Evolutionary conservation across 2,797 vertebrate species (phyloP), one percentile per base, ranked within the genome.

Genomic region (Merluccius polli): DNA sequence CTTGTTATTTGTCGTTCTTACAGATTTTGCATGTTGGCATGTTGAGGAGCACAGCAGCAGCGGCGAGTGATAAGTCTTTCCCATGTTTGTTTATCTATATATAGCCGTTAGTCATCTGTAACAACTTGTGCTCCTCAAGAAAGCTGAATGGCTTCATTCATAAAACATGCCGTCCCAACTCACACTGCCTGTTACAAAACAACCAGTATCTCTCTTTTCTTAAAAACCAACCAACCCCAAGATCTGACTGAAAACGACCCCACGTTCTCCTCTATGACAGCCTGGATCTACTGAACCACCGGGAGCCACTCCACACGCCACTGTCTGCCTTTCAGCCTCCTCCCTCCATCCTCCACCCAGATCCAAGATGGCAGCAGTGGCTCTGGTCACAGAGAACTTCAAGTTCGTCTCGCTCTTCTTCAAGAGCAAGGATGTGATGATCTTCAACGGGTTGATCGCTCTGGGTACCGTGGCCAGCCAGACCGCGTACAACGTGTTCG

Each of bases 361-460:
- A 71, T 33, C 48, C 36, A 84, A 69, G n/a, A 98, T 98, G 97
- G 95, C 96, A 0, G 92, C 95, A 9, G 92, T 94, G 0, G 93
- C 95, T 2, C 87, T 98, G 35, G 90, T 98, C 0, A 87, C 93
- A 1, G 96, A 98, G 88, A 96, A 97, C 88, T 97, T 98, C 73
- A 97, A 95, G 86, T 98, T 98, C 86, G 87, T 95, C 18, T 93
- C 96, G 0, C 94, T 98, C 74, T 98, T 98, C 88, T 98, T 97
- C 88, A 98, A 96, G 89, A 98, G 96, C 86, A 96, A 96, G 86
- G 96, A 98, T 10, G 96, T 97, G 72, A 95, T 98, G 95, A 96
- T 98, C 80, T 98, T 98, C 85, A 98, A 98, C 0, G 96, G 97
- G 4, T 84, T 98, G 79, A 94, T 98, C 6, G 97, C 95, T 21